Evolutionary conservation across 1,140 invertebrate species (phyloP), one percentile per base, ranked within the genome.

Genomic region (Saxidomus purpurata): DNA sequence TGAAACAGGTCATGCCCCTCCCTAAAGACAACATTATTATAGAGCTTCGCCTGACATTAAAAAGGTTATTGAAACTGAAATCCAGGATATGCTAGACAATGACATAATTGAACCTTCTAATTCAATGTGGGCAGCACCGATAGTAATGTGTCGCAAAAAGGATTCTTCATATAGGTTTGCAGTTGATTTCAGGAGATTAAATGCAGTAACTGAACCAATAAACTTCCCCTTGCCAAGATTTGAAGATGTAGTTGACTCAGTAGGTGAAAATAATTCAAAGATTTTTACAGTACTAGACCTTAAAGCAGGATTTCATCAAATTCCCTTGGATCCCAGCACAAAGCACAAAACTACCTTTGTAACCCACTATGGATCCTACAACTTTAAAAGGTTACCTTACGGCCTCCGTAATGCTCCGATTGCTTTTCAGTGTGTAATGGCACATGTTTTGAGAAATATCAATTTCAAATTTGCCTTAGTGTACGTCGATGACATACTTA

Each of bases 181-280:
- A 31, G 59, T 91, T n/a, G 91, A 93, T 36, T 92, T 90, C 47
- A 49, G 92, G 9, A n/a, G 31, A 38, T 34, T 94, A 25, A 93
- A 93, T 79, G 49, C 61, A 11, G 69, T 88, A 1, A 92, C 92
- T 0, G 76, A 87, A 17, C 86, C 87, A 67, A 55, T 76, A 17
- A 82, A 40, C 36, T 88, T 84, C 28, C 83, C 90, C 0, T 22
- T 92, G 17, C 89, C 89, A 80, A 38, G 36, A 4, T 71, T 81
- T 31, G 83, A 89, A 19, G 89, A 89, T 74, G 89, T 92, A 34
- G 55, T 89, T 71, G 90, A 91, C 34, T 86, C 84, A 11, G 55
- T 93, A 1, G 77, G 76, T 22, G 84, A 80, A 52, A 31, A 61
- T 1, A 79, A 92, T 61, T 67, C 89, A 6, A 49, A 89, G 38